phyloP scores from a whole-genome alignment of 2,797 vertebrate species.

The Poliocrania exsul region DNA sequence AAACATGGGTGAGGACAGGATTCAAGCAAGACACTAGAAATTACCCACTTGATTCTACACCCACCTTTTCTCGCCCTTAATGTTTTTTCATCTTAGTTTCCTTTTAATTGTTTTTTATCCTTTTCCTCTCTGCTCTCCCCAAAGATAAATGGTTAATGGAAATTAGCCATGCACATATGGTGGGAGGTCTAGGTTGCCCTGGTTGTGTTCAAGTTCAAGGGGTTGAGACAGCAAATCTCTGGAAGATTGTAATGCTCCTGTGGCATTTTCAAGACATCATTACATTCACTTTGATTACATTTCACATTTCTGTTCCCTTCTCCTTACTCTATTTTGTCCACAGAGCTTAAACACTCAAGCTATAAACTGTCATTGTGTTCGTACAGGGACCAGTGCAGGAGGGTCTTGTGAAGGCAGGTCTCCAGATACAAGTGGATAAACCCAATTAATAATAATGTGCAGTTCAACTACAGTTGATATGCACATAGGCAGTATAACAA shows the following conservation, averaged over 20 bases:
- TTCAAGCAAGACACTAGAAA: background rate
- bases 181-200: background rate
- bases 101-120: background rate
- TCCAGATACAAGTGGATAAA: background rate
- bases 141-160: background rate
- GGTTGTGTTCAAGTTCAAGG: background rate
- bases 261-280: fast-evolving
- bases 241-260: background rate
- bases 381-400: background rate
- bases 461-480: background rate
- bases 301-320: background rate
- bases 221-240: background rate
- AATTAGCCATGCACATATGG: fast-evolving
- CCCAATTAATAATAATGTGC: background rate
- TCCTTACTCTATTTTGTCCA: background rate
- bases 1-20: background rate
- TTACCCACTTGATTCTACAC: background rate
- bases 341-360: background rate
- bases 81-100: background rate
- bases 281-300: background rate
- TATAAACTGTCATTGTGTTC: background rate
- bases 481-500: background rate
- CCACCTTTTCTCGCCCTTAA: background rate
- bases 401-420: background rate
- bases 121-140: background rate